Conservation (phyloP, 2,113 vertebrate genomes). For the Burhinus oedicnemus region DNA sequence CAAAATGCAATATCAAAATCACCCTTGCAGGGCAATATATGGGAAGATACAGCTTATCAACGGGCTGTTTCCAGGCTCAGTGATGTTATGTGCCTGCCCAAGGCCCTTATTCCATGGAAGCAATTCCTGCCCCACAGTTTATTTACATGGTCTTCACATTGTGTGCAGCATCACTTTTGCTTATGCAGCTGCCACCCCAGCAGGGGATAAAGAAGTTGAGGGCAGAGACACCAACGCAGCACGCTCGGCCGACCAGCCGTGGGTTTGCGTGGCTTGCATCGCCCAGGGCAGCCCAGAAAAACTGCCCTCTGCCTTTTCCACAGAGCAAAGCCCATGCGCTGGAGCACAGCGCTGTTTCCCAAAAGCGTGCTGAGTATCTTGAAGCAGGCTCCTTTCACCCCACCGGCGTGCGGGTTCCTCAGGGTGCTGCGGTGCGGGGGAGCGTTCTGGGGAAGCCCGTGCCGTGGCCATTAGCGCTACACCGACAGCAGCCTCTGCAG, state of each 20-base stretch:
- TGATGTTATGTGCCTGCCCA: background rate
- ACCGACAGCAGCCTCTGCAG: constrained; percentile 1
- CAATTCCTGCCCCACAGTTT: background rate
- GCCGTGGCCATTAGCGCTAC: constrained; percentile 53
- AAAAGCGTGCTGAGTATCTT: background rate
- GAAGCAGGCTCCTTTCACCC: background rate
- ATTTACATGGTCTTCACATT: background rate
- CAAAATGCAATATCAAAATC: background rate
- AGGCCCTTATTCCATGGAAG: background rate
- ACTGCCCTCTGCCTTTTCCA: background rate
- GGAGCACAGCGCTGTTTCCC: background rate
- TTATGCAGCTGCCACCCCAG: background rate
- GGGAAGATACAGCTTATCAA: background rate
- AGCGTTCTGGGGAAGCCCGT: constrained; percentile 47
- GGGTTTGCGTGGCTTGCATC: background rate
- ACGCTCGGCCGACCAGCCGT: rapidly evolving
- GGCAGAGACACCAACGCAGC: background rate
- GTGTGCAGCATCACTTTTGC: background rate
- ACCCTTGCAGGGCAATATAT: background rate
- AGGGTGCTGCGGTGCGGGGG: rapidly evolving
- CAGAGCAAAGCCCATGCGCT: background rate
- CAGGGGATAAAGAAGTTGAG: background rate
- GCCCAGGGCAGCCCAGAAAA: background rate
- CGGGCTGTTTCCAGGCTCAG: background rate
- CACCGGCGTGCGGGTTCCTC: rapidly evolving